Evolutionary conservation across 1,140 invertebrate species (phyloP).

Genomic region (Drosophila busckii): DNA sequence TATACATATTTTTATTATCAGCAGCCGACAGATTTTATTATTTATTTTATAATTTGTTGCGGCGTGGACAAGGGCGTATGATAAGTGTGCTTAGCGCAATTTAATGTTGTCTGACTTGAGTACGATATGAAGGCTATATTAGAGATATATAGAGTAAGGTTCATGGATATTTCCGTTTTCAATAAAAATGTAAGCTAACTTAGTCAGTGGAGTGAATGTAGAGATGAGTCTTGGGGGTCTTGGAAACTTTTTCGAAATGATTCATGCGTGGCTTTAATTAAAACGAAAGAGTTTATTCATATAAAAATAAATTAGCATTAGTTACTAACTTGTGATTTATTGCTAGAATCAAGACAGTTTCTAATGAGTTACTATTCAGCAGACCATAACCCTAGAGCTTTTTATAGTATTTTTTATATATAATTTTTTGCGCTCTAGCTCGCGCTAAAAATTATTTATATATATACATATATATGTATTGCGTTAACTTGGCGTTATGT

Average conservation of each 20-base stretch:
- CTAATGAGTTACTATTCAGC: too few relatives aligned
- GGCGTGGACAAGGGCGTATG: constrained; percentile 50
- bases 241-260: constrained; percentile 7
- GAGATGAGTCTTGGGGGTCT: too few relatives aligned
- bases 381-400: too few relatives aligned
- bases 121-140: constrained; percentile 9
- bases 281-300: constrained; percentile 22
- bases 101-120: constrained; percentile 27
- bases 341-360: too few relatives aligned
- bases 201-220: too few relatives aligned
- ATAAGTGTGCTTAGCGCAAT: constrained; percentile 41
- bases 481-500: constrained; percentile 25
- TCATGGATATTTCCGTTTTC: too few relatives aligned
- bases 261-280: constrained; percentile 2
- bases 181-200: too few relatives aligned
- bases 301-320: background rate
- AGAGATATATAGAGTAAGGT: constrained; percentile 47
- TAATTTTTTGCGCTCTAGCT: too few relatives aligned
- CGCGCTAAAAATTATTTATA: too few relatives aligned
- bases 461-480: too few relatives aligned
- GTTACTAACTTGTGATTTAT: background rate
- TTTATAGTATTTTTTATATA: too few relatives aligned
- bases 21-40: constrained; percentile 26
- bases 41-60: constrained; percentile 19
- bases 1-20: too few relatives aligned